These are phyloP conservation scores for Lasioglossum villosulum DNA, from an alignment of 2,888 invertebrate species.

Conservation along the genomic window DNA sequence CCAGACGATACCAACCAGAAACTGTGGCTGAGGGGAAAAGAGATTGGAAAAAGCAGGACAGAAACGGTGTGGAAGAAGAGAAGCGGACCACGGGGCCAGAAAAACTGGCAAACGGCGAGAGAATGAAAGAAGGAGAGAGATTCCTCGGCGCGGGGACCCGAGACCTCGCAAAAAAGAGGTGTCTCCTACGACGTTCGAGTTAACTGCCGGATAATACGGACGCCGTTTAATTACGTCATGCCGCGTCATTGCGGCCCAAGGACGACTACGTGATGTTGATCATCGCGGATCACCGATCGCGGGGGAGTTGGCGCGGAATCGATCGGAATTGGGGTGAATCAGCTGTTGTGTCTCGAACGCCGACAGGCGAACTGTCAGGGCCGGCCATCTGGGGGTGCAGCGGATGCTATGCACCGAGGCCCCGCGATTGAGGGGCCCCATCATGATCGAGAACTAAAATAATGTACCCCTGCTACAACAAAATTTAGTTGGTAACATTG, in stretches of 20 bases:
- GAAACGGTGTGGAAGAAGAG: constrained; percentile 38
- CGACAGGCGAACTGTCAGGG: too few species aligned
- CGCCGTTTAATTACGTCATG: constrained; percentile 69
- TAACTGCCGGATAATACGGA: constrained; percentile 71
- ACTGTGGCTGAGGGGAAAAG: neutral
- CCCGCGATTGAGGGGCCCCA: too few species aligned
- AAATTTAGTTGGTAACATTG: too few species aligned
- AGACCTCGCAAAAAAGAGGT: constrained; percentile 46
- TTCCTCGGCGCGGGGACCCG: constrained; percentile 29
- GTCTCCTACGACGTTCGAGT: constrained; percentile 48
- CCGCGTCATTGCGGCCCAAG: constrained; percentile 39
- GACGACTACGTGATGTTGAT: neutral
- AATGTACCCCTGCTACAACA: too few species aligned
- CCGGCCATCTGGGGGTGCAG: too few species aligned
- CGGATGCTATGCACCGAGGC: too few species aligned
- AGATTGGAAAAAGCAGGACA: constrained; percentile 7
- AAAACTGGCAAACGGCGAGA: constrained; percentile 52
- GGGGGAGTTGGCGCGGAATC: neutral
- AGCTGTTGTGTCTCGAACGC: too few species aligned
- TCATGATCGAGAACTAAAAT: too few species aligned
- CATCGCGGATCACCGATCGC: neutral
- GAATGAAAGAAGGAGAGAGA: constrained; percentile 51
- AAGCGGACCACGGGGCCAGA: constrained; percentile 14
- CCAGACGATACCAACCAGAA: constrained; percentile 6
- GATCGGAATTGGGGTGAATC: neutral